Evolutionary conservation across 2,113 vertebrate genomes (phyloP).

Genomic region (Sinocyclocheilus maitianheensis): DNA sequence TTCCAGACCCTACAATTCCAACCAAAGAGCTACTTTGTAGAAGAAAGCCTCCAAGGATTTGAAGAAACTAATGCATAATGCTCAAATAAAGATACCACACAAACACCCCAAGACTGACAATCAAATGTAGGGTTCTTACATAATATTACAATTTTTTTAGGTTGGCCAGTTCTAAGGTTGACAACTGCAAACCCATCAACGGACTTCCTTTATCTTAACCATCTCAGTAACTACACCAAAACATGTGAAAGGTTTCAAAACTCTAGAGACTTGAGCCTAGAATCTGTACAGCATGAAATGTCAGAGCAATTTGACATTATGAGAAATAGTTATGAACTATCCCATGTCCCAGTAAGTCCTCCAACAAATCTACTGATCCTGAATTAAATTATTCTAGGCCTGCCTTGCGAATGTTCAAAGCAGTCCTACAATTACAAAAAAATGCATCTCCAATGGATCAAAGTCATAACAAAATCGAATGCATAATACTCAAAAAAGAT

Average conservation of each 20-base stretch:
- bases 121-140: neutral
- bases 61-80: neutral
- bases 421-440: neutral
- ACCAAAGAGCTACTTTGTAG: neutral
- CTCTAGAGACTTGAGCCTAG: neutral
- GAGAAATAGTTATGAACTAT: neutral
- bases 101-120: neutral
- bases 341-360: neutral
- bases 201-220: neutral
- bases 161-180: neutral
- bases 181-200: neutral
- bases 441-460: neutral
- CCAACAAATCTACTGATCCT: neutral
- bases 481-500: neutral
- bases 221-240: neutral
- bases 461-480: neutral
- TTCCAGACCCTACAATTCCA: conserved; percentile 18
- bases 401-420: neutral
- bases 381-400: neutral
- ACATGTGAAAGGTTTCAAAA: neutral
- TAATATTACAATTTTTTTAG: neutral
- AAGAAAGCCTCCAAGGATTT: neutral
- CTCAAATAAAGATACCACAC: neutral
- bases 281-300: neutral
- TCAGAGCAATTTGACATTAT: neutral